phyloP scores from a whole-genome alignment of 2,797 vertebrate species.

The Rhabdomys pumilio region DNA sequence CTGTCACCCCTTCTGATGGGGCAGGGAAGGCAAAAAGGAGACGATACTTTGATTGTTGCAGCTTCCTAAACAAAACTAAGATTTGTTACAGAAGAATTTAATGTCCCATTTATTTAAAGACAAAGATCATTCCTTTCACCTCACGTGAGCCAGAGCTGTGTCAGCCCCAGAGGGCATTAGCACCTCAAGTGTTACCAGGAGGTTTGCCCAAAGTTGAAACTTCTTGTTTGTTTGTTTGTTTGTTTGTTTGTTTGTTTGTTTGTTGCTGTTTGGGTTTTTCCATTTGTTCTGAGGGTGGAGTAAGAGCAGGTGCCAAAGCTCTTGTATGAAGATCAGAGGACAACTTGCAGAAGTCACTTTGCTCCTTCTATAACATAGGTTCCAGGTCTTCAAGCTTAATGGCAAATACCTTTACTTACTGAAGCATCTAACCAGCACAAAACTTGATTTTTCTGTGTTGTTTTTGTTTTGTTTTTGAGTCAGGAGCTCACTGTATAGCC shows the following conservation, averaged over 20 bases:
- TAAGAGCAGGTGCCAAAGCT: not conserved
- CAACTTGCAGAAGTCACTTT: not conserved
- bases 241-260: not conserved
- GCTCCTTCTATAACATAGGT: not conserved
- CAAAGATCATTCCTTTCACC: not conserved
- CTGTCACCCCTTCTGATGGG: not conserved
- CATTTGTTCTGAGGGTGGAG: not conserved
- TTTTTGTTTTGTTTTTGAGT: not conserved
- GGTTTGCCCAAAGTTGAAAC: not conserved
- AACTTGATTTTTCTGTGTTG: not conserved
- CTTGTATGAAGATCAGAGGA: not conserved
- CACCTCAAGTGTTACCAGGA: not conserved
- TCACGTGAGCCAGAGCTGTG: conserved; percentile 21
- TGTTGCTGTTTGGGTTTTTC: not conserved
- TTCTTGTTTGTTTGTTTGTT: not conserved
- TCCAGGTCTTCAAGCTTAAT: not conserved
- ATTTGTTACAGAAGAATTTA: not conserved
- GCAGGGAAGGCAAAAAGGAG: not conserved
- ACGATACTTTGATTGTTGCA: not conserved
- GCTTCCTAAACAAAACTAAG: conserved; percentile 36
- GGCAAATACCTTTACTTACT: no score
- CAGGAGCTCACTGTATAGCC: not conserved
- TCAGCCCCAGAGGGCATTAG: not conserved
- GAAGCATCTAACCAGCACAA: not conserved
- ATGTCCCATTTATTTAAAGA: not conserved